Base-by-base conservation (phyloP, 2,888 invertebrate species). In the Caenorhabditis afra region DNA sequence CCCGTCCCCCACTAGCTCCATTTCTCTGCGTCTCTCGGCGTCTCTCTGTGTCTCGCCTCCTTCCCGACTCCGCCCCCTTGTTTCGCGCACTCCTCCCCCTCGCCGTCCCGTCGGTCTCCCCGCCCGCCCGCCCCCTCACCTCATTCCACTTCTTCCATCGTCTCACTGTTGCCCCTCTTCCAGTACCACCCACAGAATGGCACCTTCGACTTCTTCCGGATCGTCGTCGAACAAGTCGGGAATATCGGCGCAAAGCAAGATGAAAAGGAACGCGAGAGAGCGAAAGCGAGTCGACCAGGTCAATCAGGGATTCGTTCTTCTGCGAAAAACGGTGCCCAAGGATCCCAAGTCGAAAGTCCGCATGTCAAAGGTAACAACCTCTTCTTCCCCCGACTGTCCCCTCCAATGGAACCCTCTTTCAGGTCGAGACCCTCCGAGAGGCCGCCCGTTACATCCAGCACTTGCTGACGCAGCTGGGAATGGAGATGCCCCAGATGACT, bases 391-490 rank as follows among this genome's bases (percentile, higher is more conserved):
- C 4, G 7, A 29, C 4, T 7, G 7, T 3, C 7, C 29, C 29
- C 29, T 29, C 29, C 29, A 29, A n/a, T 7, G 29, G 29, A 29
- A 5, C 29, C 14, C 29, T 29, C n/a, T 81, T 79, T 18, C 71
- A 83, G 81, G 83, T 83, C 8, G 81, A 84, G 49, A 84, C 84
- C 23, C 68, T 84, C 4, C 76, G 81, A n/a, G 82, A 84, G 52
- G 84, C 84, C n/a, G 79, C 76, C 41, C 65, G 71, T 10, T 84
- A 84, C 71, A 84, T 84, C 29, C 71, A 77, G 55, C 50, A 77
- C 23, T 77, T 84, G n/a, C 76, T 75, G 14, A 22, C 53, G 12
- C 50, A 81, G 14, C 74, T 84, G 11, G 79, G 75, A 29, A 77
- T 29, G 45, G n/a, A n/a, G 53, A 61, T 58, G 55, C 44, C 76